phyloP scores from a whole-genome alignment of 2,888 invertebrate genomes.

The Apocheima hispidaria region DNA sequence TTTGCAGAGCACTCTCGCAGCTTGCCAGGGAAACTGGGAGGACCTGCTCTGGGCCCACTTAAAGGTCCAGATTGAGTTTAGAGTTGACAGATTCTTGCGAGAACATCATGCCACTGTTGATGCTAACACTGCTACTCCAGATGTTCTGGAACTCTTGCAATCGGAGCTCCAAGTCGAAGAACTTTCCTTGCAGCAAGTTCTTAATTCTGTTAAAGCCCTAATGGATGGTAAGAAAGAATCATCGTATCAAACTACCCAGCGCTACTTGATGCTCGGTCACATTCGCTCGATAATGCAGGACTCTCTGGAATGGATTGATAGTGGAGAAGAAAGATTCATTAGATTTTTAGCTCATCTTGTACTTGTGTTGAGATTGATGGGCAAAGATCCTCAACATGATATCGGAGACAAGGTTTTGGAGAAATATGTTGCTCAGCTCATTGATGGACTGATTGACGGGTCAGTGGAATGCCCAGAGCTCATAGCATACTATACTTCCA shows the following conservation, averaged over 20 bases:
- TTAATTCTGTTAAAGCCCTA: constrained; percentile 76
- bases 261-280: constrained; percentile 94
- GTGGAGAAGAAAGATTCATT: constrained; percentile 85
- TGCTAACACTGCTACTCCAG: constrained; percentile 73
- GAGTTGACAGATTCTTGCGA: constrained; percentile 89
- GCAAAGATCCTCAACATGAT: constrained; percentile 89
- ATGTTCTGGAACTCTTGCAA: constrained; percentile 75
- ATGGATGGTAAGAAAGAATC: constrained; percentile 87
- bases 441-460: constrained; percentile 81
- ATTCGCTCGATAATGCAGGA: constrained; percentile 90
- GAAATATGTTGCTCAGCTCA: constrained; percentile 90
- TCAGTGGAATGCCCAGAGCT: constrained; percentile 90
- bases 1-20: constrained; percentile 90
- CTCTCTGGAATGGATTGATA: constrained; percentile 88
- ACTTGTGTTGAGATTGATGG: constrained; percentile 92
- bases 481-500: constrained; percentile 94
- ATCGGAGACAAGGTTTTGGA: constrained; percentile 91
- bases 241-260: constrained; percentile 92
- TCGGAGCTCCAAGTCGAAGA: constrained; percentile 72
- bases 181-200: constrained; percentile 73
- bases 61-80: constrained; percentile 92
- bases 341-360: constrained; percentile 95
- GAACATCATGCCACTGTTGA: constrained; percentile 79
- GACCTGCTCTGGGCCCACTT: constrained; percentile 96
- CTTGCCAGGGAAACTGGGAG: constrained; percentile 93